These are phyloP conservation scores for Paradisaea rubra DNA, from an alignment of 2,113 vertebrate genomes.

Conservation along the genomic window DNA sequence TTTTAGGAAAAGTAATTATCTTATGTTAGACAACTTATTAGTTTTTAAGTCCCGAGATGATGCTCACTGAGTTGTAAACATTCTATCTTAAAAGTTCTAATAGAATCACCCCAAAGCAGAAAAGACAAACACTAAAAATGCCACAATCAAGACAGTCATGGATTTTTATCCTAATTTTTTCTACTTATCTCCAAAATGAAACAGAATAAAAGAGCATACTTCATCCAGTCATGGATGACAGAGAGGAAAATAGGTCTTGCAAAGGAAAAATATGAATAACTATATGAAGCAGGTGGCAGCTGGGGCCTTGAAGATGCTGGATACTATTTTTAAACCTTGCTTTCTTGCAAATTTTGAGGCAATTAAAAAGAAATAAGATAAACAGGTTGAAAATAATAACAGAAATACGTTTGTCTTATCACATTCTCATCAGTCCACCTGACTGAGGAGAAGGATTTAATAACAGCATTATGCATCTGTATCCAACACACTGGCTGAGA, in stretches of 20 bases:
- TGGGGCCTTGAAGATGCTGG: background rate
- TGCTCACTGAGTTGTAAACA: background rate
- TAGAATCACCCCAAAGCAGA: background rate
- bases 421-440: background rate
- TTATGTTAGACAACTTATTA: background rate
- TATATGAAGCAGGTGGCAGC: background rate
- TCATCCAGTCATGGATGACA: background rate
- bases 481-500: background rate
- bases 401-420: background rate
- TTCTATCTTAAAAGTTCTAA: background rate
- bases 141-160: background rate
- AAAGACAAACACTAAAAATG: background rate
- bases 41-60: background rate
- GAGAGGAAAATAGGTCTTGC: background rate
- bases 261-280: background rate
- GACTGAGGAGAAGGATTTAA: background rate
- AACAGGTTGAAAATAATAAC: background rate
- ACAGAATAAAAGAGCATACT: background rate
- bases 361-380: background rate
- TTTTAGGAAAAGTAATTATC: conserved; percentile 33
- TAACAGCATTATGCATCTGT: background rate
- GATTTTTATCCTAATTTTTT: background rate
- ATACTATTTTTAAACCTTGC: background rate
- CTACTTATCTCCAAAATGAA: background rate
- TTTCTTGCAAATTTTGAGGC: background rate